Conservation (phyloP, 2,113 vertebrate genomes). For the Addax nasomaculatus region DNA sequence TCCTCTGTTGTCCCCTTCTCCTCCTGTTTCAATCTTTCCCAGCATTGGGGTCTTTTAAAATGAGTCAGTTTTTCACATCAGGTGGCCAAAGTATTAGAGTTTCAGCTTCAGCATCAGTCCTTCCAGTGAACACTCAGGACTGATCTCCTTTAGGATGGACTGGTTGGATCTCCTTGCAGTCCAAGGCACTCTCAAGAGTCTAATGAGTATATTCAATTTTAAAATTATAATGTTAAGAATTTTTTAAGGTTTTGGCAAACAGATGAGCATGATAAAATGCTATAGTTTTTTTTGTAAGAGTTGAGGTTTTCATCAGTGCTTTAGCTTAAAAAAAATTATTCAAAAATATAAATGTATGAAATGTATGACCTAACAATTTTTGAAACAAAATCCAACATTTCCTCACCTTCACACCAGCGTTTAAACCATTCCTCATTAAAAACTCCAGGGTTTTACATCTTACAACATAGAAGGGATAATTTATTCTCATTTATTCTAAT, state of each 20-base stretch:
- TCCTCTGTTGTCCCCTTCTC: background rate
- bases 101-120: background rate
- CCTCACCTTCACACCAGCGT: background rate
- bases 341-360: background rate
- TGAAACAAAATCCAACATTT: background rate
- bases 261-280: background rate
- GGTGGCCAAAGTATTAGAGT: background rate
- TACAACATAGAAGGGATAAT: background rate
- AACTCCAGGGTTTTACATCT: background rate
- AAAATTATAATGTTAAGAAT: background rate
- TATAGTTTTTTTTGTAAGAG: background rate
- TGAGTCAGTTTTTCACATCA: background rate
- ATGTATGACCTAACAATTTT: background rate
- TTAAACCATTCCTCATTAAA: background rate
- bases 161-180: background rate
- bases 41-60: background rate
- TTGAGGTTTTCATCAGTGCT: background rate
- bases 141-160: background rate
- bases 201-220: background rate
- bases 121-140: background rate
- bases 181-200: background rate
- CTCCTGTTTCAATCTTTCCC: background rate
- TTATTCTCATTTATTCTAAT: background rate
- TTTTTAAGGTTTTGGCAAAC: background rate
- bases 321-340: background rate